Base-by-base conservation (phyloP, 2,113 vertebrate genomes). In the Oncorhynchus gorbuscha region DNA sequence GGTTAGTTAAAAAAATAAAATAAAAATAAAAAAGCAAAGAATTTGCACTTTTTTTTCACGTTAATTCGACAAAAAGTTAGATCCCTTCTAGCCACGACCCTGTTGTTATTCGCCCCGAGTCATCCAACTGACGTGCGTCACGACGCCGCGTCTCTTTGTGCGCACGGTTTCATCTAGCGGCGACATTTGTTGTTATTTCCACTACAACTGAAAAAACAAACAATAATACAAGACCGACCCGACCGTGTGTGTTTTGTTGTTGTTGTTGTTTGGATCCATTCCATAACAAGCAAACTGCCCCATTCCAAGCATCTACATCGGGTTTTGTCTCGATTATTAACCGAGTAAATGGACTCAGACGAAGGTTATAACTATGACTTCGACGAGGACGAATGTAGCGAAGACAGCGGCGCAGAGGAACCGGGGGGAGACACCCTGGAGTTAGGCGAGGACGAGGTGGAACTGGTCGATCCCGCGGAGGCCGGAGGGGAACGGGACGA, bases 311-410 rank as follows among this genome's bases (percentile, higher is more conserved):
- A 62, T 64, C 69, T 35, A 83, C 81, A 81, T 91, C 85, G 88
- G 81, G 81, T 84, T 84, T n/a, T 87, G 90, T 91, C 83, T 85
- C 82, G 89, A 81, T 88, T 88, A 86, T 85, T 78, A 80, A 80
- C 85, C 75, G 82, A 92, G 92, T 89, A 91, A 98, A 98, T 98
- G 97, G 97, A 98, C 96, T 98, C 97, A 90, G 97, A 98, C 95
- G 97, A 98, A 92, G 97, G 97, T 82, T 98, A 97, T 94, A 98
- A 97, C 93, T 98, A 98, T 94, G 97, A 98, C 87, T 97, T 95
- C 92, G 97, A 98, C 93, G 97, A 67, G 12, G 65, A 98, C 89
- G 97, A 98, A 94, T 97, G 96, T 90, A 97, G 96, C 93, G 97
- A 97, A 91, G 97, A 98, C 86, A 97, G 96, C 92, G 95, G 87